phyloP scores from a whole-genome alignment of 1,140 invertebrate genomes.

The Penaeus vannamei region DNA sequence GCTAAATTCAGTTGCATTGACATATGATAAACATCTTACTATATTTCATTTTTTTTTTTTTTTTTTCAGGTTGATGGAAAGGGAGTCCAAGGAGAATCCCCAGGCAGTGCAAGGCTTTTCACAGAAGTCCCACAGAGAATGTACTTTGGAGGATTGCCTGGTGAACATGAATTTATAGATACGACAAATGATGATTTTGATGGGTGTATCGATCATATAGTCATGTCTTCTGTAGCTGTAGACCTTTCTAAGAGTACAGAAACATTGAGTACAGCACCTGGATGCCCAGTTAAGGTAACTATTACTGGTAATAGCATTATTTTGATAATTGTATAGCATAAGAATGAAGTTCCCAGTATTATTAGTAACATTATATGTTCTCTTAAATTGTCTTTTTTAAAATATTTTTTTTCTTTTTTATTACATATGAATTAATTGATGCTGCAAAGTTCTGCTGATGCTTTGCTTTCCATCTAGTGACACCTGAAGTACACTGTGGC shows the following conservation, averaged over 20 bases:
- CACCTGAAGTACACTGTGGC: neutral
- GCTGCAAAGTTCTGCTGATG: no score
- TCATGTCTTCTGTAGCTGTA: constrained; percentile 81
- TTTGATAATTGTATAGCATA: no score
- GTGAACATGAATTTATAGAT: constrained; percentile 77
- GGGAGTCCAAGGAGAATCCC: constrained; percentile 70
- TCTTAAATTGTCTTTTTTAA: no score
- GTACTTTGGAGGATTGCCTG: constrained; percentile 90
- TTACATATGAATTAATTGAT: no score
- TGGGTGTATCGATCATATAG: constrained; percentile 91
- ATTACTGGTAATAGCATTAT: no score
- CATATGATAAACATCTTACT: no score
- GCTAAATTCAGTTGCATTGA: no score
- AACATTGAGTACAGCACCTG: constrained; percentile 84
- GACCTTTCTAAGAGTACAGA: constrained; percentile 85
- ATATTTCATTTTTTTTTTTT: constrained; percentile 38
- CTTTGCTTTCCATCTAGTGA: neutral
- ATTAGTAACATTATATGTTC: no score
- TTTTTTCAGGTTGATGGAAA: constrained; percentile 69
- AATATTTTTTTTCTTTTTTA: no score
- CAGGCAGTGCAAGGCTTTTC: constrained; percentile 71
- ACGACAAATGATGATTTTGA: constrained; percentile 86
- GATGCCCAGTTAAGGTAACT: constrained; percentile 85
- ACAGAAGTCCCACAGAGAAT: constrained; percentile 72
- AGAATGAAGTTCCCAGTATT: no score